phyloP scores from a whole-genome alignment of 2,888 invertebrate genomes.

The Phyllotreta cruciferae region DNA sequence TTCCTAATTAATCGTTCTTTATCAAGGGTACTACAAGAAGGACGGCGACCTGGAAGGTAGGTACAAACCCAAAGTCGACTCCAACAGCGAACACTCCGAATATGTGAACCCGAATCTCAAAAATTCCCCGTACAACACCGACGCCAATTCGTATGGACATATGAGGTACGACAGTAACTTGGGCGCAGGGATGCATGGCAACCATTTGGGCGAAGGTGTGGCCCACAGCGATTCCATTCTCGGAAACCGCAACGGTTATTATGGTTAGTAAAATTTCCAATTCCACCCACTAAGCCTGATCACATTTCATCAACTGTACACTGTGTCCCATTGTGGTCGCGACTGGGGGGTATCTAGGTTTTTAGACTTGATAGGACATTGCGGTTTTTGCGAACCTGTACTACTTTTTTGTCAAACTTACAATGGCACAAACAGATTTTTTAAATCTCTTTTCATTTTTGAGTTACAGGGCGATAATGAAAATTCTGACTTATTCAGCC shows the following conservation, averaged over 20 bases:
- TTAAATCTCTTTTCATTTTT: too few species aligned
- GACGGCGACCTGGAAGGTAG: slow-evolving; percentile 57
- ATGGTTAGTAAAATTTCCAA: background rate
- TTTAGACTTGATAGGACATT: too few species aligned
- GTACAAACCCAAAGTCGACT: slow-evolving; percentile 53
- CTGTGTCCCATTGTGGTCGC: too few species aligned
- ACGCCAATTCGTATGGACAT: slow-evolving; percentile 41
- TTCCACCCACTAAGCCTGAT: too few species aligned
- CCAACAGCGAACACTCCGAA: slow-evolving; percentile 56
- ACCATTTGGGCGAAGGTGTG: slow-evolving; percentile 33
- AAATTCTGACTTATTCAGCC: too few species aligned
- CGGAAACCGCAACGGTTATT: slow-evolving; percentile 34
- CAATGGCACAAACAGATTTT: too few species aligned
- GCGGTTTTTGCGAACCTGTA: too few species aligned
- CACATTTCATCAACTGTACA: slow-evolving; percentile 36
- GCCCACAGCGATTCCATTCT: slow-evolving; percentile 33
- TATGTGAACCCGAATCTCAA: slow-evolving; percentile 55
- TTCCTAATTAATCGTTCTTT: background rate
- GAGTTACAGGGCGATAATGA: too few species aligned
- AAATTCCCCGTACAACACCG: slow-evolving; percentile 29
- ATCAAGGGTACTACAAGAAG: slow-evolving; percentile 54
- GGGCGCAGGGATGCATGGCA: slow-evolving; percentile 31
- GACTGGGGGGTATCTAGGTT: too few species aligned
- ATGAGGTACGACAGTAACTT: slow-evolving; percentile 38
- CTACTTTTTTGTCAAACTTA: too few species aligned